Base-by-base conservation (phyloP, 2,888 invertebrate species). In the Nemurella pictetii region DNA sequence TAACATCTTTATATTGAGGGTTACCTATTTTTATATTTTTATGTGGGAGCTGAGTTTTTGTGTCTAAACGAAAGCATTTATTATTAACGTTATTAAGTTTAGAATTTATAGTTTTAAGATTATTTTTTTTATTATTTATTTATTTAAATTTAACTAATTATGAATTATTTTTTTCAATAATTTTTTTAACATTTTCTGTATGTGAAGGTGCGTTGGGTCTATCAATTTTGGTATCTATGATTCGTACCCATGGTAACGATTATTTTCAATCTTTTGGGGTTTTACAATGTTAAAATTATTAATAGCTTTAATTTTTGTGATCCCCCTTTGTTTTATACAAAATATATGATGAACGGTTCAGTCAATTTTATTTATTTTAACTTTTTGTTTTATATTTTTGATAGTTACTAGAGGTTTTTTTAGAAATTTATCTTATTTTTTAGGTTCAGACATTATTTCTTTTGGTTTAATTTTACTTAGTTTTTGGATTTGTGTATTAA, bases 131-230 rank as follows among this genome's bases (percentile, higher is more conserved):
- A 87, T 87, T 93, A 87, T 89, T 92, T 89, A 87, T 91, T 88
- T 91, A 89, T 91, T 91, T 92, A 89, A 90, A 88, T 88, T 89
- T 88, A 88, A 89, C 91, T 89, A 88, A 89, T 87, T 91, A 89
- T 91, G 91, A 92, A 89, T 89, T 90, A 88, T 93, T 91, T 92
- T 91, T 93, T 91, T 91, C 91, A 88, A 91, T 94, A 89, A 89
- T 93, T 89, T 94, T 93, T 93, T 92, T 94, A 89, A 91, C 92
- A 85, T 92, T 94, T 91, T 91, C 91, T 86, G 94, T 94, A 83
- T 94, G 94, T 93, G 55, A 55, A 20, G 55, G 55, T 12, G 55
- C 55, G 9, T 55, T 55, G 20, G 55, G 55, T 12, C 20, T 55
- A 20, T 55, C 55, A 55, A 55, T 55, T 55, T 55, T 55, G 20